phyloP scores from a whole-genome alignment of 2,797 vertebrate genomes.

The Lycodopsis pacificus region DNA sequence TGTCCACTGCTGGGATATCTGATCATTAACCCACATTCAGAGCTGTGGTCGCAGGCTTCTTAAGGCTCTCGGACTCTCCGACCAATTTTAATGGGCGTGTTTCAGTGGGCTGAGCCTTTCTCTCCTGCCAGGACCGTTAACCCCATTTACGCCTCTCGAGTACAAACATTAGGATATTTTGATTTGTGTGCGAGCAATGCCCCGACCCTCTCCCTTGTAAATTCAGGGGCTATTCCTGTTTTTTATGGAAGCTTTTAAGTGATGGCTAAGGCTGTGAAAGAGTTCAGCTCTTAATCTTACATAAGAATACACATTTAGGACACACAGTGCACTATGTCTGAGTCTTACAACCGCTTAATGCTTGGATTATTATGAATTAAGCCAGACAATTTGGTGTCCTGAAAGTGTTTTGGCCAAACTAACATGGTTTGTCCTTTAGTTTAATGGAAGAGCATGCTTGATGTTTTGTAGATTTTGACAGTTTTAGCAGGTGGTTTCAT shows the following conservation, averaged over 20 bases:
- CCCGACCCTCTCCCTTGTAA: slow-evolving; percentile 38
- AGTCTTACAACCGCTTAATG: slow-evolving; percentile 41
- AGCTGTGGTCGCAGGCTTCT: slow-evolving; percentile 67
- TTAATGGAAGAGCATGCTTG: slow-evolving; percentile 4
- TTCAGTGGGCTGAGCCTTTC: slow-evolving; percentile 37
- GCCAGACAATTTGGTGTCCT: slow-evolving; percentile 16
- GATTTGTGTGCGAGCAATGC: slow-evolving; percentile 50
- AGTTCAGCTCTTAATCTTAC: slow-evolving; percentile 47
- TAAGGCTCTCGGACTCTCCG: slow-evolving; percentile 57
- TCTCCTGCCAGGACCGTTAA: slow-evolving; percentile 60
- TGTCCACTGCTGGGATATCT: slow-evolving; percentile 72
- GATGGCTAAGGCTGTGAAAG: slow-evolving; percentile 54
- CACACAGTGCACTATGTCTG: slow-evolving; percentile 47
- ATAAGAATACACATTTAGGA: slow-evolving; percentile 59
- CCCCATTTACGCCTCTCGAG: slow-evolving; percentile 39
- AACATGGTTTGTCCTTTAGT: slow-evolving; percentile 4
- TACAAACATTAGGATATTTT: slow-evolving; percentile 58
- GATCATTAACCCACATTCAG: slow-evolving; percentile 85
- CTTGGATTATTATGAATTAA: slow-evolving; percentile 53
- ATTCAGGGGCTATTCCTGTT: slow-evolving; percentile 47
- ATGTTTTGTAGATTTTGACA: not conserved
- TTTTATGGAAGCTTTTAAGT: slow-evolving; percentile 64
- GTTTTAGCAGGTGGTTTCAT: not conserved
- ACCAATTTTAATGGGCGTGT: slow-evolving; percentile 58
- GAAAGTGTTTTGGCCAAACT: slow-evolving; percentile 27